Evolutionary conservation across 2,797 vertebrate genomes (phyloP).

Genomic region (Anguilla obscura): DNA sequence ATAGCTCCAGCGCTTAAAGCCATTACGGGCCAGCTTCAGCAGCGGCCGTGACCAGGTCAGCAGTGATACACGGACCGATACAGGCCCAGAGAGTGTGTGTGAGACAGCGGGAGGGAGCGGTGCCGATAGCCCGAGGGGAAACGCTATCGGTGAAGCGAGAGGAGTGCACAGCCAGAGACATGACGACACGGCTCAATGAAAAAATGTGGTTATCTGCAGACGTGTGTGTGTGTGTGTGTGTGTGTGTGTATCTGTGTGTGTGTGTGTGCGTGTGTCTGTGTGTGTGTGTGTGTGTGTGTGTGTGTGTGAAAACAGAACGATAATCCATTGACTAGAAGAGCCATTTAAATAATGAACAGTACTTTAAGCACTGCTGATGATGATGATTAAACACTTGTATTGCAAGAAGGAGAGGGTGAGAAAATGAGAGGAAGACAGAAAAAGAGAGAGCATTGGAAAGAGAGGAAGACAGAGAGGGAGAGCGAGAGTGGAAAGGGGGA

Average conservation of each 20-base stretch:
- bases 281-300: too few species aligned
- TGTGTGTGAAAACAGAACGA: not conserved
- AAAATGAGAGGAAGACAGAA: not conserved
- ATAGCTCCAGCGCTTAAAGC: not conserved
- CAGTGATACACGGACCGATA: not conserved
- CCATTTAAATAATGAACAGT: too few species aligned
- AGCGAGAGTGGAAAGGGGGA: not conserved
- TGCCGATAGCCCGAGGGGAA: not conserved
- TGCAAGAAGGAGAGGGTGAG: not conserved
- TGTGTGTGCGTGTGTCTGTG: too few species aligned
- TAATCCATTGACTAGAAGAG: not conserved
- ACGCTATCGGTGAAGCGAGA: not conserved
- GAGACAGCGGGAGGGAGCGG: not conserved
- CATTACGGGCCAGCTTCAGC: not conserved
- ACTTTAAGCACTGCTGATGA: too few species aligned
- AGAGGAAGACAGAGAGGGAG: not conserved
- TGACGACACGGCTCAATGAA: not conserved
- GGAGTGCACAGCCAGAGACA: too few species aligned
- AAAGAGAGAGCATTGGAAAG: not conserved
- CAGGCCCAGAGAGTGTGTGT: not conserved
- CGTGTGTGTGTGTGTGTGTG: too few species aligned
- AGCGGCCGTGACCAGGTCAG: too few species aligned
- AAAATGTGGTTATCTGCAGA: too few species aligned
- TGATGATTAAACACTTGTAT: too few species aligned
- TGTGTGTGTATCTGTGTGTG: too few species aligned